Percentiles rank a stretch among this genome's conserved stretches.
phyloP scores from a whole-genome alignment of 2,797 vertebrate genomes.

The Mus spretus region DNA sequence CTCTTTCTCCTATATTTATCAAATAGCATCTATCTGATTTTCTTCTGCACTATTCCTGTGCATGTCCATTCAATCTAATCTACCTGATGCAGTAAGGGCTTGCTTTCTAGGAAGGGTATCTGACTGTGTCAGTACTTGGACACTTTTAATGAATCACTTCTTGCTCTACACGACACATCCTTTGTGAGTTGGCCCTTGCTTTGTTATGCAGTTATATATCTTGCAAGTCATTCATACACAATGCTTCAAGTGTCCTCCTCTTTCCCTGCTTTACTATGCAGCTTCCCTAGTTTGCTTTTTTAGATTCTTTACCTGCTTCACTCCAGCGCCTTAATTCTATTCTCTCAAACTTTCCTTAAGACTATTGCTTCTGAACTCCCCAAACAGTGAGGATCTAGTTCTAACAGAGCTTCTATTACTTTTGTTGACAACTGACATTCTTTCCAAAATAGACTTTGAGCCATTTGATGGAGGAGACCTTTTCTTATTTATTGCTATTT shows the following conservation, averaged over 20 bases:
- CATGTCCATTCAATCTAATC: neutral
- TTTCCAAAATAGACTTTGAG: slow-evolving; percentile 10
- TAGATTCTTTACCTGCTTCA: neutral
- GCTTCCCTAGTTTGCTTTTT: neutral
- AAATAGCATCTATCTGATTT: neutral
- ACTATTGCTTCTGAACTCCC: slow-evolving; percentile 37
- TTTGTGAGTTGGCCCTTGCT: neutral
- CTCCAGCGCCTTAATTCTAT: neutral
- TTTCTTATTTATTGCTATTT: slow-evolving; percentile 54
- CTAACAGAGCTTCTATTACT: neutral
- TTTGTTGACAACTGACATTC: slow-evolving; percentile 38
- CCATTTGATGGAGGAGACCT: neutral
- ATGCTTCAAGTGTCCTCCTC: neutral
- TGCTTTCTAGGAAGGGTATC: slow-evolving; percentile 1
- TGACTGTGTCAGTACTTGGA: slow-evolving; percentile 10
- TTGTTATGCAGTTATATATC: neutral
- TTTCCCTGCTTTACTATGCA: neutral
- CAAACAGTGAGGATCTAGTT: slow-evolving; percentile 6
- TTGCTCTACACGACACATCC: neutral
- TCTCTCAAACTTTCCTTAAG: neutral
- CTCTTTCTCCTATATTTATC: neutral
- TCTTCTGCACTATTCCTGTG: neutral
- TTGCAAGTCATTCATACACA: neutral
- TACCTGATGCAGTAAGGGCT: neutral
- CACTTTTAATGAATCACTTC: neutral